These are phyloP conservation scores for Polietes domitor DNA, from an alignment of 2,888 invertebrate genomes.

Conservation along the genomic window DNA sequence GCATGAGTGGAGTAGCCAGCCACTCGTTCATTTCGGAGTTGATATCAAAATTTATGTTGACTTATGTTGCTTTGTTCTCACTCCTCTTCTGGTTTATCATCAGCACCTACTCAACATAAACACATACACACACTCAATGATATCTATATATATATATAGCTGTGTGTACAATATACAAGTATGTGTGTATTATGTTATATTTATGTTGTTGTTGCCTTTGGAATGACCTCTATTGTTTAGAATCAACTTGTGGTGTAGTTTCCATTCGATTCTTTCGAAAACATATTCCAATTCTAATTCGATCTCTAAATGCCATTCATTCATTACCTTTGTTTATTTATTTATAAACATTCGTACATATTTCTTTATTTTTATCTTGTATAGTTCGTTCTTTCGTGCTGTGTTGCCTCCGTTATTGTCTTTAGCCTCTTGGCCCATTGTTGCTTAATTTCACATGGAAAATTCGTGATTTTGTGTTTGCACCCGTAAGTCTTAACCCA, in stretches of 20 bases:
- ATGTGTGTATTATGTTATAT: constrained; percentile 58
- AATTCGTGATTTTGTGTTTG: constrained; percentile 53
- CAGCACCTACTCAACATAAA: neutral
- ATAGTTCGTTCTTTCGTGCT: neutral
- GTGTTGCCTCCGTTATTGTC: neutral
- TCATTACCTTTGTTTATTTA: no score
- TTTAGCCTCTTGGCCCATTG: constrained; percentile 1
- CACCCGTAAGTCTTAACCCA: constrained; percentile 45
- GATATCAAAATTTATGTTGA: constrained; percentile 60
- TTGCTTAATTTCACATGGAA: neutral
- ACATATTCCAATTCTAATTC: neutral
- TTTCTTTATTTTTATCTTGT: neutral
- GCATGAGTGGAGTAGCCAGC: neutral
- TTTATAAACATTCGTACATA: neutral
- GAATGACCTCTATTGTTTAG: constrained; percentile 77
- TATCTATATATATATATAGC: neutral
- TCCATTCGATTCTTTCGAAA: neutral
- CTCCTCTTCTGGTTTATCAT: neutral
- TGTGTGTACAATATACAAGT: no score
- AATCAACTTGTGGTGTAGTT: constrained; percentile 1
- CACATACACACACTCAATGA: constrained; percentile 25
- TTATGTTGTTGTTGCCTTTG: constrained; percentile 76
- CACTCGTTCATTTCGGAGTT: constrained; percentile 29
- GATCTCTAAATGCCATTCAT: no score
- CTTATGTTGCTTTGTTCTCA: constrained; percentile 41